phyloP scores from a whole-genome alignment of 23 tunicate species.

The Halocynthia roretzi region DNA sequence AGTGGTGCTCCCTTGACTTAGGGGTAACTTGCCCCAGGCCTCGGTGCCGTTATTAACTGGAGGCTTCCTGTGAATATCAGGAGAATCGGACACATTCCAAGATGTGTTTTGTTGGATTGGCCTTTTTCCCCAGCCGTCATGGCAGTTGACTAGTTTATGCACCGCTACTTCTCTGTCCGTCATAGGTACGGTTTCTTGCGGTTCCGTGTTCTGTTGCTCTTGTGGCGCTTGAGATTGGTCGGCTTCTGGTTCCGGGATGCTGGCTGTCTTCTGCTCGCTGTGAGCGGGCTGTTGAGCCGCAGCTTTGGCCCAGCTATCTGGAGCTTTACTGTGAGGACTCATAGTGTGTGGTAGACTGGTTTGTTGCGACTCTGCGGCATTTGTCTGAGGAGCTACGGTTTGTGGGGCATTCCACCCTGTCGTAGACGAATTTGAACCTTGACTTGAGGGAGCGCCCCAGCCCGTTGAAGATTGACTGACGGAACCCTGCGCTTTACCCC shows the following conservation, averaged over 20 bases:
- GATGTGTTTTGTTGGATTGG: constrained; percentile 88
- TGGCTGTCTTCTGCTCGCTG: constrained; percentile 11
- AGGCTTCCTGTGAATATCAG: constrained; percentile 12
- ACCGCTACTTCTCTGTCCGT: constrained; percentile 44
- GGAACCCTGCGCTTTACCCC: constrained; percentile 21
- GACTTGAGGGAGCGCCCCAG: constrained; percentile 45
- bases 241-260: constrained; percentile 24
- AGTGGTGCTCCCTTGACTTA: constrained; percentile 17
- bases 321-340: constrained; percentile 3
- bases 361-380: constrained; percentile 1
- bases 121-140: constrained; percentile 94
- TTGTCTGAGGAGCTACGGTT: constrained; percentile 6
- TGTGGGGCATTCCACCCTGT: constrained; percentile 20
- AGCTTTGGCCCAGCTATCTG: background rate
- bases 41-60: constrained; percentile 79
- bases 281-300: background rate
- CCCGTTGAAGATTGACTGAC: constrained; percentile 24
- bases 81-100: constrained; percentile 54
- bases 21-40: constrained; percentile 80
- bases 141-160: constrained; percentile 78
- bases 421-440: constrained; percentile 14
- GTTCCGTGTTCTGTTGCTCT: background rate
- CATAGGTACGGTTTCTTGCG: constrained; percentile 1
- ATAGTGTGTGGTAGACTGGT: background rate
- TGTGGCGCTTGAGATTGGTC: background rate